Conservation (phyloP, 2,797 vertebrate genomes). For the Melanotaenia parkinsoni region DNA sequence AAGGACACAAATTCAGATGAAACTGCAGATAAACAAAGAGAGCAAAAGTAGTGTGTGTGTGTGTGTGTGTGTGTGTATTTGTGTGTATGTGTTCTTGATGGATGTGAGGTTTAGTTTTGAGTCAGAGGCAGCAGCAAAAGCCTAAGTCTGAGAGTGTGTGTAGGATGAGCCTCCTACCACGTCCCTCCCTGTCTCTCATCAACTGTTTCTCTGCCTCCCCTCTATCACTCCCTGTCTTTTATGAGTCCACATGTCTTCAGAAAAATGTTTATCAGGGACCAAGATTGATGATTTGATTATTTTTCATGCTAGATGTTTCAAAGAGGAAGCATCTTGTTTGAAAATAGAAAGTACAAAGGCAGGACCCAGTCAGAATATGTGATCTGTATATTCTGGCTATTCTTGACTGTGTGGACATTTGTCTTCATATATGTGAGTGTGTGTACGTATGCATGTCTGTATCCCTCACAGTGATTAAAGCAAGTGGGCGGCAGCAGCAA, state of each 20-base stretch:
- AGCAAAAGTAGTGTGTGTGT: slow-evolving; percentile 21
- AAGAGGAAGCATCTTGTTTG: not conserved
- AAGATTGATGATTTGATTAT: slow-evolving; percentile 6
- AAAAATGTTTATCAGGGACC: slow-evolving; percentile 23
- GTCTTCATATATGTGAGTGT: slow-evolving; percentile 34
- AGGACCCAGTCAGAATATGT: slow-evolving; percentile 30
- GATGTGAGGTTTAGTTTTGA: slow-evolving; percentile 81
- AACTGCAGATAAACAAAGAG: slow-evolving; percentile 62
- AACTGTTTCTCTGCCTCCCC: slow-evolving; percentile 64
- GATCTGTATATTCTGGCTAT: slow-evolving; percentile 46
- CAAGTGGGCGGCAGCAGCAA: slow-evolving; percentile 87
- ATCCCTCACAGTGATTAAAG: slow-evolving; percentile 84
- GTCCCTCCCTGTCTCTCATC: slow-evolving; percentile 72
- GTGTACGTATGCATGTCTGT: slow-evolving; percentile 64
- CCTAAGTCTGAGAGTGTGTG: slow-evolving; percentile 78
- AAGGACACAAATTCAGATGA: slow-evolving; percentile 65
- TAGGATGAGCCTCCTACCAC: slow-evolving; percentile 75
- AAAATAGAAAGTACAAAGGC: slow-evolving; percentile 27
- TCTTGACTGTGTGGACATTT: slow-evolving; percentile 37
- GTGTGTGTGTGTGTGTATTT: not conserved
- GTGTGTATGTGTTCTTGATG: slow-evolving; percentile 48
- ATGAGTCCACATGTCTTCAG: slow-evolving; percentile 41
- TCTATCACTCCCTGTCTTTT: slow-evolving; percentile 56
- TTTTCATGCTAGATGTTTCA: not conserved
- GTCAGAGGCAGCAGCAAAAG: slow-evolving; percentile 76